Base-by-base conservation (phyloP, 2,888 invertebrate genomes). In the Hybos culiciformis region DNA sequence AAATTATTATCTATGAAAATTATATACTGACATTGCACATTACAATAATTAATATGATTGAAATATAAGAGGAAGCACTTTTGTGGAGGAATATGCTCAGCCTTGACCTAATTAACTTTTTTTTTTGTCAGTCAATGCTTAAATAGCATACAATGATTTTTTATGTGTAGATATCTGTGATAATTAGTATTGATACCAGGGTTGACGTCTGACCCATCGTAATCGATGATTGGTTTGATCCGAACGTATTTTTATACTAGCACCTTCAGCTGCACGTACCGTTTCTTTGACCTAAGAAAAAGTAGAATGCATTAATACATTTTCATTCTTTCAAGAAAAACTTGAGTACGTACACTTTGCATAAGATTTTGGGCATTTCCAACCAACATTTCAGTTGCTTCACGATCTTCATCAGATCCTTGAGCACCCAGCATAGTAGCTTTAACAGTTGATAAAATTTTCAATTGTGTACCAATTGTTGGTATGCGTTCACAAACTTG, bases 351-450 rank as follows among this genome's bases (percentile, higher is more conserved):
- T 63, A 77, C 98, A 48, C 96, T 94, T 69, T 98, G 97, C 98
- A 99, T 98, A 55, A 98, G 72, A 70, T 98, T 99, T 67, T 98
- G 97, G n/a, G 98, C 98, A 70, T 98, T 98, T 46, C 97, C 96
- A 43, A 98, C 97, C 62, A 99, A 68, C 94, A 98, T 98, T 64
- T 99, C 97, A 3, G 98, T 98, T 9, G 98, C 98, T 67, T 98
- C 98, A 56, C 93, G 90, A 67, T 98, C 98, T 66, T 98, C 98
- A 62, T 98, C 97, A 33, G 96, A 67, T 14, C 66, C 61, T 79
- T 98, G 96, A 34, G 96, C 96, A 41, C 98, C 98, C 51, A 98
- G 70, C 97, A 99, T 98, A 24, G 98, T 98, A 0, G 98, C 98
- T 67, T 98, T 98, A 14, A 98, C 98, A 0, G 98, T 99, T 12